Conservation (phyloP, 2,113 vertebrate species). For the zebrafish (Danio rerio) region GRCz12tu NC_133190.1:25731001-25731500, state of each 20-base stretch:
- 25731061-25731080: conserved; percentile 37
- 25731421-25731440: conserved; percentile 22
- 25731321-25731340: conserved; percentile 68
- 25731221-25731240: background rate
- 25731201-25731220: conserved; percentile 13
- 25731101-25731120: conserved; percentile 66
- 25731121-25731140: conserved; percentile 80
- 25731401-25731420: background rate
- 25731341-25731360: conserved; percentile 49
- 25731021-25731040: background rate
- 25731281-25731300: conserved; percentile 55
- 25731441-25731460: conserved; percentile 26
- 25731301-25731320: conserved; percentile 64
- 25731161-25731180: conserved; percentile 79
- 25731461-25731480: conserved; percentile 19
- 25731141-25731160: conserved; percentile 79
- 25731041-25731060: background rate
- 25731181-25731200: conserved; percentile 65
- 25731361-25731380: conserved; percentile 63
- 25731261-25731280: conserved; percentile 28
- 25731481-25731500: background rate
- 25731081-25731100: conserved; percentile 71
- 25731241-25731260: conserved; percentile 21
- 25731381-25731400: conserved; percentile 54
- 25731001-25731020: background rate